Evolutionary conservation across 37 sponge, comb jelly and placozoan genomes (phyloP).

Genomic region (Axinella damicornis): DNA sequence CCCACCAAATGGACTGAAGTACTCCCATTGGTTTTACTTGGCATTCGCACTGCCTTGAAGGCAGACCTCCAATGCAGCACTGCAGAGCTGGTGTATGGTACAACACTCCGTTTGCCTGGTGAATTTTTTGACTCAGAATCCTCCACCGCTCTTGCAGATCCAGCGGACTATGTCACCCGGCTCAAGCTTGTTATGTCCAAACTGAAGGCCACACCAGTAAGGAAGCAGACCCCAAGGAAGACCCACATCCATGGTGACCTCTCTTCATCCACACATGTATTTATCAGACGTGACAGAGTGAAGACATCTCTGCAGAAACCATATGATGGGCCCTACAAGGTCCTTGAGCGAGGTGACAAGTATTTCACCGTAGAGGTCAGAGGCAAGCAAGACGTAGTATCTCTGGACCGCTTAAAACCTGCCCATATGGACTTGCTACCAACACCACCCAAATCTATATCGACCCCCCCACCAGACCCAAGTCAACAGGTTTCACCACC

Average conservation of each 20-base stretch:
- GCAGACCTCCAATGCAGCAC: constrained; percentile 52
- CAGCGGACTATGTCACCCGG: neutral
- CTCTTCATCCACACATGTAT: constrained; percentile 12
- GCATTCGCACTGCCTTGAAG: constrained; percentile 36
- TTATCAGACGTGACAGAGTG: neutral
- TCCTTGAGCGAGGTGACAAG: neutral
- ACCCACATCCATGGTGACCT: neutral
- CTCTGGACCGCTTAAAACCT: constrained; percentile 19
- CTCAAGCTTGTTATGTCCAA: neutral
- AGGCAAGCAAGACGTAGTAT: neutral
- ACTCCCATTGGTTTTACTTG: constrained; percentile 45
- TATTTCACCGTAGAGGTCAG: neutral
- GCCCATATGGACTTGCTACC: neutral
- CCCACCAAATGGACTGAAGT: constrained; percentile 23
- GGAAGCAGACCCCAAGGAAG: neutral
- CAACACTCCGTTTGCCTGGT: constrained; percentile 53
- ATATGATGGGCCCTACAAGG: constrained; percentile 5
- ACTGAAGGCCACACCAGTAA: neutral
- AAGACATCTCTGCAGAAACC: neutral
- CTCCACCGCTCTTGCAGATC: neutral
- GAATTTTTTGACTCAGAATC: constrained; percentile 16
- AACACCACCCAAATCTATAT: too few species aligned
- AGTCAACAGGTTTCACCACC: too few species aligned
- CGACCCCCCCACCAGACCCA: too few species aligned
- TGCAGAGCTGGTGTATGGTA: constrained; percentile 40